These are phyloP conservation scores for Bruchidius siliquastri DNA, from an alignment of 2,888 invertebrate species.

Conservation along the genomic window DNA sequence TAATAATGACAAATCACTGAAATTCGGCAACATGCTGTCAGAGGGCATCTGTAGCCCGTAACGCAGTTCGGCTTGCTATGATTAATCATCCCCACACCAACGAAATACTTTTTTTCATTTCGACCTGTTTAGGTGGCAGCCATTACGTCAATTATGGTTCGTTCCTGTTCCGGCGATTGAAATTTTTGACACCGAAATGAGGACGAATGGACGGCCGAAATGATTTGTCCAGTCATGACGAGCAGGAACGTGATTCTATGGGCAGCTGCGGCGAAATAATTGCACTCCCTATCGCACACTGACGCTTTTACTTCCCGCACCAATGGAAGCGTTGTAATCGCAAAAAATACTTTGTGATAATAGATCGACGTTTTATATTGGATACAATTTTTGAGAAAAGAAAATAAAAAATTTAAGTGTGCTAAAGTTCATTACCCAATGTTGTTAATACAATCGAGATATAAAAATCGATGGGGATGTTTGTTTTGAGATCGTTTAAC, in stretches of 20 bases:
- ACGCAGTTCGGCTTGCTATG: background rate
- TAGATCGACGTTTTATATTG: no score
- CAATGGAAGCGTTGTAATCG: no score
- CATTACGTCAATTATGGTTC: background rate
- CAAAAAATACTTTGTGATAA: no score
- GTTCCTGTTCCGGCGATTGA: background rate
- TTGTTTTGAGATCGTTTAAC: no score
- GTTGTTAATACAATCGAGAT: no score
- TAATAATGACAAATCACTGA: background rate
- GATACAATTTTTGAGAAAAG: no score
- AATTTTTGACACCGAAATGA: background rate
- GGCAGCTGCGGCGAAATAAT: background rate
- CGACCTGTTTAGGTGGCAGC: background rate
- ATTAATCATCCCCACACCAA: background rate
- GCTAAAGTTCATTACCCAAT: no score
- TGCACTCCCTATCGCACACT: background rate
- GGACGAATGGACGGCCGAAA: background rate
- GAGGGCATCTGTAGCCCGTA: background rate
- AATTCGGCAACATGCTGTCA: background rate
- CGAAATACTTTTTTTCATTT: background rate
- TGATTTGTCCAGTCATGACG: background rate
- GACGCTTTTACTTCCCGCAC: background rate
- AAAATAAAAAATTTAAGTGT: no score
- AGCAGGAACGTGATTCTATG: background rate
- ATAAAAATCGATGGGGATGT: no score